Percentiles rank a stretch among this genome's conserved stretches.
These are phyloP conservation scores for Elaphurus davidianus DNA, from an alignment of 2,113 vertebrate species.

Conservation along the genomic window DNA sequence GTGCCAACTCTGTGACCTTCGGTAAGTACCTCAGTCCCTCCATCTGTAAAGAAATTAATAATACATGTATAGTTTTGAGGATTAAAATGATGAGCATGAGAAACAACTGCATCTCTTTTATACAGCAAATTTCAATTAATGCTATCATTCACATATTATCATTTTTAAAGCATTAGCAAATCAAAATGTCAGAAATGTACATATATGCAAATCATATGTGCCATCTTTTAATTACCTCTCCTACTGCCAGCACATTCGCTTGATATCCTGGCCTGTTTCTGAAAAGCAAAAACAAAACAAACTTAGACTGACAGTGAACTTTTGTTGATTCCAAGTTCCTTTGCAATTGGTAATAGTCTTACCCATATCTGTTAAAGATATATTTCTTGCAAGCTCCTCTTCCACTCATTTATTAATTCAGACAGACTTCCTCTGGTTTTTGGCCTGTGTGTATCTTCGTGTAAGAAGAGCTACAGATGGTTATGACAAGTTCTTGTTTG, in stretches of 20 bases:
- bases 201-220: background rate
- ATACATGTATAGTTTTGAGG: background rate
- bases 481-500: constrained; percentile 70
- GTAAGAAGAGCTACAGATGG: constrained; percentile 70
- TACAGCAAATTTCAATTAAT: background rate
- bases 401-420: constrained; percentile 56
- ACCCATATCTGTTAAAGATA: background rate
- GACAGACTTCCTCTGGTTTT: constrained; percentile 50
- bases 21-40: background rate
- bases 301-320: background rate
- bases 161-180: background rate
- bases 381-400: constrained; percentile 24
- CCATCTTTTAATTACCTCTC: background rate
- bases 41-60: background rate
- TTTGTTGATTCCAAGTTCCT: background rate
- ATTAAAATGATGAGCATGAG: background rate
- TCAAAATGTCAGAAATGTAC: background rate
- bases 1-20: background rate
- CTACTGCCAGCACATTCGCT: background rate
- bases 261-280: background rate
- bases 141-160: background rate
- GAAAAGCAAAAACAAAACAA: constrained; percentile 28
- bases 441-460: constrained; percentile 3
- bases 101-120: background rate
- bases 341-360: constrained; percentile 40